Evolutionary conservation across 2,113 vertebrate species (phyloP).

Genomic region (Lagenorhynchus albirostris): DNA sequence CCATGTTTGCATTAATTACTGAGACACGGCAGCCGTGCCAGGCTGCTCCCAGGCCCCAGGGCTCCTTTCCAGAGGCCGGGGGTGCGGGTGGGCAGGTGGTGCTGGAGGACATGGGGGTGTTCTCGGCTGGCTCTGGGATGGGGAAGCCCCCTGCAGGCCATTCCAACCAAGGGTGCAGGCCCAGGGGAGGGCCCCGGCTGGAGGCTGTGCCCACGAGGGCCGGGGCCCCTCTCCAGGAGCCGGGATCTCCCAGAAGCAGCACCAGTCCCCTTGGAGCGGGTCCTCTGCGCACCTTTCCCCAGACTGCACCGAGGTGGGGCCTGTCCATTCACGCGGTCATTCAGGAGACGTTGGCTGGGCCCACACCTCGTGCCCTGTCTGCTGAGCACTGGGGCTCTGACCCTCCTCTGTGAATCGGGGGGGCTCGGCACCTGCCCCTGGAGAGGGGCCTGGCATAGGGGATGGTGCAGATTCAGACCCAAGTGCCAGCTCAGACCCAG

Average conservation of each 20-base stretch:
- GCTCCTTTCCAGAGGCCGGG: constrained; percentile 66
- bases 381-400: neutral
- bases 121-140: neutral
- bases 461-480: neutral
- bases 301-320: neutral
- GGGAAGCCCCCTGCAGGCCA: neutral
- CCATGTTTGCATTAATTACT: constrained; percentile 77
- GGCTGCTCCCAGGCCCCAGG: constrained; percentile 71
- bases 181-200: fast-evolving
- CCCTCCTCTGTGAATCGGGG: neutral
- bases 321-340: fast-evolving
- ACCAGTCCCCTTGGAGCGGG: no score
- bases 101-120: no score
- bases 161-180: constrained; percentile 54
- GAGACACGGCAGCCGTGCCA: constrained; percentile 67
- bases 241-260: neutral
- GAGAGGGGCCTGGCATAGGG: neutral
- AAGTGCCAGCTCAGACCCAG: neutral
- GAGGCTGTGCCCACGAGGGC: no score
- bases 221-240: neutral
- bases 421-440: neutral
- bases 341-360: neutral
- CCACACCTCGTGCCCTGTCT: fast-evolving
- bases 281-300: fast-evolving
- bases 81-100: no score